Evolutionary conservation across 2,888 invertebrate species (phyloP).

Genomic region (Sminthurinus aureus): DNA sequence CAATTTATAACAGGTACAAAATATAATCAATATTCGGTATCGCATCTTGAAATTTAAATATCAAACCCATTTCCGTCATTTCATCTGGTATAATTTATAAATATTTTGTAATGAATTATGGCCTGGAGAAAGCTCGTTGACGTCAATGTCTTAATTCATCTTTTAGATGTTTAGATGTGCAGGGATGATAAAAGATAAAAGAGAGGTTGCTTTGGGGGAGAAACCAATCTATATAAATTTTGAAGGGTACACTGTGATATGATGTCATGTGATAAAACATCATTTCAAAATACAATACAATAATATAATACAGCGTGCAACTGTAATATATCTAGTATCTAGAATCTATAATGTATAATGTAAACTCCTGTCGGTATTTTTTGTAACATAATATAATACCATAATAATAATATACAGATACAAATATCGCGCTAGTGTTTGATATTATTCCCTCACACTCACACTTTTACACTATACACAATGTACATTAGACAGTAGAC

Average conservation of each 20-base stretch:
- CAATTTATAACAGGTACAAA: no score
- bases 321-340: no score
- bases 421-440: no score
- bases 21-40: no score
- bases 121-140: background rate
- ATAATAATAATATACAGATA: no score
- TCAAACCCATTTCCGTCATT: background rate
- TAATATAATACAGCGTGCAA: background rate
- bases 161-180: background rate
- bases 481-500: background rate
- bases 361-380: no score
- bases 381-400: no score
- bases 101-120: background rate
- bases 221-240: background rate
- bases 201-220: background rate
- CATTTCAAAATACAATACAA: background rate
- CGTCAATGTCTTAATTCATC: slow-evolving; percentile 13
- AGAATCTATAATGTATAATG: no score
- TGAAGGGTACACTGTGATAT: background rate
- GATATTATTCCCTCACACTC: background rate
- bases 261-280: background rate
- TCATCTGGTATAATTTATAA: background rate
- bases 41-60: background rate
- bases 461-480: background rate
- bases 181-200: background rate